Evolutionary conservation across 2,113 vertebrate genomes (phyloP).

Genomic region (Nannospalax galili): DNA sequence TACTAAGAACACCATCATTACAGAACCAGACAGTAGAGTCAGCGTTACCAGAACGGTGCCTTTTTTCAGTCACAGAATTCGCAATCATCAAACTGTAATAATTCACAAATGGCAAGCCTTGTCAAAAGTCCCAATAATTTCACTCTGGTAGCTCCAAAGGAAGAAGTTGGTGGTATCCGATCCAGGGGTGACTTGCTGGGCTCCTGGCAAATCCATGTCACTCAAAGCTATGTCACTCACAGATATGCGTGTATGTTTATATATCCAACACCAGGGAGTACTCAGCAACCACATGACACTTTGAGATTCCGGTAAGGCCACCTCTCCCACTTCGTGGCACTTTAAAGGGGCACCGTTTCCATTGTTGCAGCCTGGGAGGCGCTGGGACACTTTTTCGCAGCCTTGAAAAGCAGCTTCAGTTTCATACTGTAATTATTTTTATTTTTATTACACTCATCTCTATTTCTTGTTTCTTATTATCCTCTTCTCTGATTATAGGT

Average conservation of each 20-base stretch:
- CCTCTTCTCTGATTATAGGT: no score
- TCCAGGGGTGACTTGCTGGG: not conserved
- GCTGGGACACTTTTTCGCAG: slow-evolving; percentile 52
- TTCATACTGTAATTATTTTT: no score
- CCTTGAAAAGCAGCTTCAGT: no score
- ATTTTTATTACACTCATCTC: no score
- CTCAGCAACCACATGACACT: not conserved
- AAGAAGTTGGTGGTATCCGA: slow-evolving; percentile 43
- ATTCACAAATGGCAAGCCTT: slow-evolving; percentile 59
- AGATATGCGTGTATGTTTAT: no score
- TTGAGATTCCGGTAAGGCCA: not conserved
- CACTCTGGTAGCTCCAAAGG: slow-evolving; percentile 57
- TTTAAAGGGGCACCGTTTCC: not conserved
- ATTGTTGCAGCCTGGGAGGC: not conserved
- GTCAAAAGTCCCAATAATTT: slow-evolving; percentile 14
- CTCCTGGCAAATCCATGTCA: no score
- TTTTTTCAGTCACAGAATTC: slow-evolving; percentile 35
- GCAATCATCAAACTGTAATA: slow-evolving; percentile 32
- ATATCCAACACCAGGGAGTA: not conserved
- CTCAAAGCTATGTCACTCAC: not conserved
- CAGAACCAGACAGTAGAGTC: no score
- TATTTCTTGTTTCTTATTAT: no score
- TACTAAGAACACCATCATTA: slow-evolving; percentile 19
- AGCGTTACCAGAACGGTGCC: slow-evolving; percentile 72
- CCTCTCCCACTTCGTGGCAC: slow-evolving; percentile 68